Conservation (phyloP, 2,797 vertebrate species). For the Heliangelus exortis region DNA sequence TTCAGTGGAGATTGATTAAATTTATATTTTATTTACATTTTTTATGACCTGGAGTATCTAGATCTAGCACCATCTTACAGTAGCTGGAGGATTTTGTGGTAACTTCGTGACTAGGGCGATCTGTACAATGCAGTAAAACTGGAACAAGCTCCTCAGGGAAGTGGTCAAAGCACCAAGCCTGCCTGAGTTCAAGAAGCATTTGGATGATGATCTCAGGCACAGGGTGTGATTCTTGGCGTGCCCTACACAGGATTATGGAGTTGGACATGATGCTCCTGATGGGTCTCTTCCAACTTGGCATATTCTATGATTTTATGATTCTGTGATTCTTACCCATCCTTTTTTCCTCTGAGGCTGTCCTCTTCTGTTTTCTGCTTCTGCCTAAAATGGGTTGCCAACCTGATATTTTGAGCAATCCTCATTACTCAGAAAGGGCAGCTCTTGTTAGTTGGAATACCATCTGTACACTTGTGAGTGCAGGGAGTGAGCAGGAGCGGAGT, state of each 20-base stretch:
- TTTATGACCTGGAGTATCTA: neutral
- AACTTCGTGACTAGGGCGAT: neutral
- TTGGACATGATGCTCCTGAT: too few species aligned
- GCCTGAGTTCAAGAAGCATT: too few species aligned
- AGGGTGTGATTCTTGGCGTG: too few species aligned
- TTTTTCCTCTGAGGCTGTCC: neutral
- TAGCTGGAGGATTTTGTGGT: neutral
- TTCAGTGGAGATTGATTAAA: neutral
- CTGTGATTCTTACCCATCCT: neutral
- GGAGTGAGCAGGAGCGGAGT: neutral
- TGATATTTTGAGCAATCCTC: neutral
- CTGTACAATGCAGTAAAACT: neutral
- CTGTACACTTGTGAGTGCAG: neutral
- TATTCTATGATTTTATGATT: too few species aligned
- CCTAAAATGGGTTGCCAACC: neutral
- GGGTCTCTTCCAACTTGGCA: too few species aligned
- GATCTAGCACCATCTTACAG: neutral
- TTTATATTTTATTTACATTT: neutral
- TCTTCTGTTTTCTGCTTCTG: neutral
- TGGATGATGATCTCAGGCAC: too few species aligned
- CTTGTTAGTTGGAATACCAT: neutral
- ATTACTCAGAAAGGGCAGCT: neutral
- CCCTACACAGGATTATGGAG: too few species aligned
- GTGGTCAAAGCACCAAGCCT: too few species aligned
- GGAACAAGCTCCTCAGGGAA: too few species aligned